Conservation (phyloP, 1,140 invertebrate genomes). For the Brachionus manjavacas region DNA sequence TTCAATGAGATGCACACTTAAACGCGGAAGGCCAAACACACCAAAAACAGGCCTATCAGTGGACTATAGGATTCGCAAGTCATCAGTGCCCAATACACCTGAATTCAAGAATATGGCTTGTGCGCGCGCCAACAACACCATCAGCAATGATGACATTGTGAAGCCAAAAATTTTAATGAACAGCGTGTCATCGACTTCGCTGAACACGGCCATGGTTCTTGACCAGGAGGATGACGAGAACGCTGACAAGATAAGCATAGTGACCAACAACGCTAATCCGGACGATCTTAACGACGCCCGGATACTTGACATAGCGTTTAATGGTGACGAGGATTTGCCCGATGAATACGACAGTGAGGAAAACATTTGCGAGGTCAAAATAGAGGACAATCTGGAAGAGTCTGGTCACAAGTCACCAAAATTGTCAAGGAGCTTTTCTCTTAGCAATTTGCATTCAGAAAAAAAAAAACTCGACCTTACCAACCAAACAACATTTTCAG, state of each 20-base stretch:
- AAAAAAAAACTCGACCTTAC: not conserved
- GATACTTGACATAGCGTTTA: slow-evolving; percentile 14
- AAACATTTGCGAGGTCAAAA: slow-evolving; percentile 13
- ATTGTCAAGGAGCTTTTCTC: not conserved
- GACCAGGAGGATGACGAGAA: slow-evolving; percentile 32
- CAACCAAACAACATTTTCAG: not conserved
- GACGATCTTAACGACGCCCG: slow-evolving; percentile 31
- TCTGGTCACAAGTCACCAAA: not conserved
- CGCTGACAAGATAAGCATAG: slow-evolving; percentile 24
- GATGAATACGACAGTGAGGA: not conserved
- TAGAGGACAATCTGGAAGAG: not conserved
- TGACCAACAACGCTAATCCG: not conserved
- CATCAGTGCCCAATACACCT: slow-evolving; percentile 39
- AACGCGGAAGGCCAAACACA: slow-evolving; percentile 22
- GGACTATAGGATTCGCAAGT: slow-evolving; percentile 31
- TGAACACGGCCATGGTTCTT: slow-evolving; percentile 36
- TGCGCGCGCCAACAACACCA: slow-evolving; percentile 18
- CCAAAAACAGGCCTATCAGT: slow-evolving; percentile 38
- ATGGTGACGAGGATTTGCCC: not conserved
- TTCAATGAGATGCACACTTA: slow-evolving; percentile 25
- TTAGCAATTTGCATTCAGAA: not conserved
- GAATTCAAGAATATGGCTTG: not conserved
- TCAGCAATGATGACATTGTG: slow-evolving; percentile 13
- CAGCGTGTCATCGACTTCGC: not conserved
- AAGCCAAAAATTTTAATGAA: not conserved